Conservation (phyloP, 1,140 invertebrate genomes). For the Trypoxylus dichotomus region DNA sequence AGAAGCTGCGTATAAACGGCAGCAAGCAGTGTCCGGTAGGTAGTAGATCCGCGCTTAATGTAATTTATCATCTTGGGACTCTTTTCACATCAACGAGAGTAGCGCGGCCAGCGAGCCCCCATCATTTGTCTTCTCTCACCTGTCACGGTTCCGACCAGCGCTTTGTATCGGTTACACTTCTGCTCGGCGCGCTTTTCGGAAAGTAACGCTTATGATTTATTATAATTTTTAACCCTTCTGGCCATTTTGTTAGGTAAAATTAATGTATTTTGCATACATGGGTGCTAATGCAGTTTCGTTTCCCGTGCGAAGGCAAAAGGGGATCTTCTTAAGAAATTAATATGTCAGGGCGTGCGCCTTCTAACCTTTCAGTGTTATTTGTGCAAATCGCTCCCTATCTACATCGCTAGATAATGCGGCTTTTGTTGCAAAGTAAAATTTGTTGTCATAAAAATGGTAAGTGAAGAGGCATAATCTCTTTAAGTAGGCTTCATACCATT, state of each 20-base stretch:
- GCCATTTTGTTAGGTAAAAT: constrained; percentile 41
- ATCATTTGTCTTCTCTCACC: constrained; percentile 48
- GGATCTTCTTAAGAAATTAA: constrained; percentile 13
- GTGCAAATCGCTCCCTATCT: not conserved
- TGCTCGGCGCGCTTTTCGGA: constrained; percentile 37
- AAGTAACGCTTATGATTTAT: constrained; percentile 46
- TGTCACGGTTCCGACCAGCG: constrained; percentile 41
- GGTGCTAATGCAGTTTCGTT: constrained; percentile 28
- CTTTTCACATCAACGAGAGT: constrained; percentile 43
- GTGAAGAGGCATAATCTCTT: too few species aligned
- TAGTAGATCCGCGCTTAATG: constrained; percentile 37
- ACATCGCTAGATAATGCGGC: not conserved
- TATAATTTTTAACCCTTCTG: constrained; percentile 45
- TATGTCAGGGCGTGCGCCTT: not conserved
- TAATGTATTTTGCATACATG: constrained; percentile 28
- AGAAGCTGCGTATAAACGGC: constrained; percentile 13
- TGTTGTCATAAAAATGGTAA: not conserved
- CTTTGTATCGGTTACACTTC: constrained; percentile 47
- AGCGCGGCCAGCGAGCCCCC: constrained; percentile 39
- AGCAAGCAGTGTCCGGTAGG: constrained; percentile 40
- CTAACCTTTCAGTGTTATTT: not conserved
- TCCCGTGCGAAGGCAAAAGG: not conserved
- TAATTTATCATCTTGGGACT: constrained; percentile 45
- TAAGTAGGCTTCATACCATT: too few species aligned
- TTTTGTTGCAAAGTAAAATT: not conserved